Evolutionary conservation across 2,113 vertebrate species (phyloP).

Genomic region (Lepus timidus): DNA sequence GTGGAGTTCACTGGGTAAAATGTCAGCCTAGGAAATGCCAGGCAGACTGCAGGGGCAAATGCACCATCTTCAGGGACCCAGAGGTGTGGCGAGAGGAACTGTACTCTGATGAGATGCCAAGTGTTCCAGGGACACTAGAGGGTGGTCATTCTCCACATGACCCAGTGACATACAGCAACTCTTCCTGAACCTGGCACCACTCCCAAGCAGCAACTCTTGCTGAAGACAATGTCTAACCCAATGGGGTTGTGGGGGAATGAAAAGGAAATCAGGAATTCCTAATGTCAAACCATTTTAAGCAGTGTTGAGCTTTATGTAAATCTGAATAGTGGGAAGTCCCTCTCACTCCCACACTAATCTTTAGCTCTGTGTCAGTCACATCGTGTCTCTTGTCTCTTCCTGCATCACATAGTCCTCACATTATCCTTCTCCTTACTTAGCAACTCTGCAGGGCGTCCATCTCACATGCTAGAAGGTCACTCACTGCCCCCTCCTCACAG

Average conservation of each 20-base stretch:
- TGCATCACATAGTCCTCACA: rapidly evolving
- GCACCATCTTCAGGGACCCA: rapidly evolving
- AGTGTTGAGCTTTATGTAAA: neutral
- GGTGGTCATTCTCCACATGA: neutral
- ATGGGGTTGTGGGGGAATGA: neutral
- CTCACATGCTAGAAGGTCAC: rapidly evolving
- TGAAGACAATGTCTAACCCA: neutral
- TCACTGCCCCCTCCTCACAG: rapidly evolving
- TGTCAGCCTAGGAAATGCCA: neutral
- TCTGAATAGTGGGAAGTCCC: neutral
- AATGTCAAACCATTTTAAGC: neutral
- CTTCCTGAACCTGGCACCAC: neutral
- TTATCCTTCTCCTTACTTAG: no score
- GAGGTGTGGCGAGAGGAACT: neutral
- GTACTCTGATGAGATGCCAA: neutral
- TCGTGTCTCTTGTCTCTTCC: neutral
- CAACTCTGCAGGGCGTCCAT: no score
- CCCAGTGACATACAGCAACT: rapidly evolving
- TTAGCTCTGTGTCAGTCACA: neutral
- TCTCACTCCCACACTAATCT: neutral
- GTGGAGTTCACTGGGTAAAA: neutral
- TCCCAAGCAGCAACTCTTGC: neutral
- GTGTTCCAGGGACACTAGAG: neutral
- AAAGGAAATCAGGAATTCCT: neutral
- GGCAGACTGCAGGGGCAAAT: rapidly evolving